Conservation (phyloP, 2,113 vertebrate species). For the Podilymbus podiceps region DNA sequence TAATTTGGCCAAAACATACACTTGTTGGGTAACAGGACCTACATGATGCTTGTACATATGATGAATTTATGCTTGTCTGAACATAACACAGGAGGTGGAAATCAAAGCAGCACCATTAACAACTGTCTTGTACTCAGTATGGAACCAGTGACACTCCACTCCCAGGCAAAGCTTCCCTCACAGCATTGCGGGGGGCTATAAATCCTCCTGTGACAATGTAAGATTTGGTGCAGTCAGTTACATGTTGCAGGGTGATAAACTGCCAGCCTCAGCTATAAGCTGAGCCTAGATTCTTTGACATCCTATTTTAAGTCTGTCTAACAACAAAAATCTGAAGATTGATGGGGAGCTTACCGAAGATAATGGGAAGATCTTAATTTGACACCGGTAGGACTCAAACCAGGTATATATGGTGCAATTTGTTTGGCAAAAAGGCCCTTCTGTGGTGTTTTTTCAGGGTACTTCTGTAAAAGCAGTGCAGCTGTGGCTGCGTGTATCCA, state of each 20-base stretch:
- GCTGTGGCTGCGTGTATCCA: background rate
- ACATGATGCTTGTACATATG: background rate
- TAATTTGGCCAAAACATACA: background rate
- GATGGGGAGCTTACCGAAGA: background rate
- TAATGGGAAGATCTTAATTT: background rate
- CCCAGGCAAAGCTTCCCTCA: accelerated
- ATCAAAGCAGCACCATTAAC: background rate
- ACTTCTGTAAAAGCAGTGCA: background rate
- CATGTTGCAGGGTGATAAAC: background rate
- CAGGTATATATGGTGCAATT: background rate
- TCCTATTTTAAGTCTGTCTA: background rate
- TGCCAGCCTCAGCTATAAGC: background rate
- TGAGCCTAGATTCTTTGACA: background rate
- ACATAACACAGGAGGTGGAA: background rate
- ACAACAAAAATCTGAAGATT: background rate
- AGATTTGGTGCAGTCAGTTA: background rate
- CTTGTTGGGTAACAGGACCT: background rate
- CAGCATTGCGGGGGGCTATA: background rate
- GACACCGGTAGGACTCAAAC: background rate
- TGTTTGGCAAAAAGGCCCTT: background rate
- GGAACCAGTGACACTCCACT: background rate
- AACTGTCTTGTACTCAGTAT: background rate
- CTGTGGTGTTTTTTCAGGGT: background rate
- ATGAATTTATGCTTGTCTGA: background rate
- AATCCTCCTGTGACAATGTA: accelerated